These are phyloP conservation scores for Podarcis siculus DNA, from an alignment of 2,797 vertebrate species.

Conservation along the genomic window DNA sequence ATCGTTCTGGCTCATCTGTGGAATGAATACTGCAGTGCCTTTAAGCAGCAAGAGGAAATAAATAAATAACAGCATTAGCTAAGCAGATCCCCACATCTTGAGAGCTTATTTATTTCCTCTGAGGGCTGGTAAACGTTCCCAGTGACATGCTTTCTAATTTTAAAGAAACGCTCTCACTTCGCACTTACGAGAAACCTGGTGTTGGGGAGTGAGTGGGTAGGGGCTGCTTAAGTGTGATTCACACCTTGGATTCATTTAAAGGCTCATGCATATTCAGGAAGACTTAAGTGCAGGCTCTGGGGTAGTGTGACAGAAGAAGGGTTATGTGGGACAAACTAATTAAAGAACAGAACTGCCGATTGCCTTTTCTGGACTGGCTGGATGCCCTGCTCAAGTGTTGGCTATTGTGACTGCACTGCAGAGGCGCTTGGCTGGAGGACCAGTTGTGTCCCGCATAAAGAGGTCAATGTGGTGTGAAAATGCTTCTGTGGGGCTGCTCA, in stretches of 20 bases:
- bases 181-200: slow-evolving; percentile 79
- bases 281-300: slow-evolving; percentile 61
- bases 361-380: background rate
- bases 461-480: background rate
- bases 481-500: background rate
- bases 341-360: slow-evolving; percentile 15
- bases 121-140: slow-evolving; percentile 79
- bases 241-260: slow-evolving; percentile 78
- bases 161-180: slow-evolving; percentile 80
- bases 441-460: background rate
- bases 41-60: slow-evolving; percentile 71
- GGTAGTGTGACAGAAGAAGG: slow-evolving; percentile 32
- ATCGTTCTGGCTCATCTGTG: background rate
- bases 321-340: slow-evolving; percentile 47
- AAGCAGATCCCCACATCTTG: slow-evolving; percentile 70
- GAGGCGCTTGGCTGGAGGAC: background rate
- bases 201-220: slow-evolving; percentile 78
- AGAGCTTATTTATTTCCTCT: slow-evolving; percentile 80
- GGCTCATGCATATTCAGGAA: slow-evolving; percentile 78
- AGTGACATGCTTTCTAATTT: slow-evolving; percentile 84
- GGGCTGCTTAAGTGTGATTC: slow-evolving; percentile 83
- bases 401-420: background rate
- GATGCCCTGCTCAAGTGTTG: background rate
- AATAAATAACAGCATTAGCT: slow-evolving; percentile 74
- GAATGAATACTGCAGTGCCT: slow-evolving; percentile 69